Percentiles rank a stretch among this genome's conserved stretches.
Conservation (phyloP, 2,113 vertebrate genomes). For the Eptatretus burgeri region DNA sequence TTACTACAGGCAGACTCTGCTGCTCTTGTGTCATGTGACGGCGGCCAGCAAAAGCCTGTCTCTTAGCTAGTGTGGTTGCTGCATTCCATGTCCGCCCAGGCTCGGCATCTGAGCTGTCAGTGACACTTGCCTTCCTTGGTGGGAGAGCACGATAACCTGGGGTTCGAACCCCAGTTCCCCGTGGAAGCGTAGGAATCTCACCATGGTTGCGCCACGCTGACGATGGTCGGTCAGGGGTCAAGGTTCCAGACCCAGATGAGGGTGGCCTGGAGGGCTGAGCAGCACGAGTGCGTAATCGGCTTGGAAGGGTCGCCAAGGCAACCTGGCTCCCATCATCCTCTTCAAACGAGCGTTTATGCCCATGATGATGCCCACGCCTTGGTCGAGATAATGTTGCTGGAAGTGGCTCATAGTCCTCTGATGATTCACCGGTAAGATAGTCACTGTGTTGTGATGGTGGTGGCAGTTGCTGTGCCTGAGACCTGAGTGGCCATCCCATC, state of each 20-base stretch:
- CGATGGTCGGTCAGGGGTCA: background rate
- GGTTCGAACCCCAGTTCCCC: constrained; percentile 38
- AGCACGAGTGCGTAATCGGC: background rate
- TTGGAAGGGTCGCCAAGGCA: background rate
- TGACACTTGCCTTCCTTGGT: constrained; percentile 92
- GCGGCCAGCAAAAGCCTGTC: constrained; percentile 81
- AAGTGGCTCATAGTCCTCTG: constrained; percentile 1
- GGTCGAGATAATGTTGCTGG: background rate
- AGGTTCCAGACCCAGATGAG: background rate
- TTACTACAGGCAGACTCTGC: constrained; percentile 66
- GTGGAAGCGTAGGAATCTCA: background rate
- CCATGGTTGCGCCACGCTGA: background rate
- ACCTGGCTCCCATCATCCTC: background rate
- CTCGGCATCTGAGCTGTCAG: constrained; percentile 98
- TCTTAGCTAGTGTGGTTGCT: constrained; percentile 34
- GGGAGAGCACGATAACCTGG: constrained; percentile 37
- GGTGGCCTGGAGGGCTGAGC: background rate
- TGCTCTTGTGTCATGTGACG: constrained; percentile 90
- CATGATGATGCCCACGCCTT: background rate
- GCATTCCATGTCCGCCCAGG: constrained; percentile 42
- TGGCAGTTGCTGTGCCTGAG: background rate
- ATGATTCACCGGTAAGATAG: background rate
- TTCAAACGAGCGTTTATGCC: background rate
- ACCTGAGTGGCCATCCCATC: background rate
- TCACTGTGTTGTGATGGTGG: background rate